Conservation (phyloP, 2,113 vertebrate genomes). For the Daboia siamensis region DNA sequence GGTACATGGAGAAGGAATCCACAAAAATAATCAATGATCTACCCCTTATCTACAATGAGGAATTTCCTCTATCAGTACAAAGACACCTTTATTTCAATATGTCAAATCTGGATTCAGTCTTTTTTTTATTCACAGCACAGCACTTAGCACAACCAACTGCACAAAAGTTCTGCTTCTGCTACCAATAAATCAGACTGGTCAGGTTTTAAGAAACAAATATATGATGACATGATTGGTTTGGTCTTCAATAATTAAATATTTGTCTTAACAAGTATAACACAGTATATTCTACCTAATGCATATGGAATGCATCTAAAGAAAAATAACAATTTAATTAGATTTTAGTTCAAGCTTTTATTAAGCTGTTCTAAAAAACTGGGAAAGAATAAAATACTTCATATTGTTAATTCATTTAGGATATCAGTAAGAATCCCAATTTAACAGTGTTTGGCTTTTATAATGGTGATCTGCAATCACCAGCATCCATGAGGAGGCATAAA, state of each 20-base stretch:
- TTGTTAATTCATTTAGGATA: neutral
- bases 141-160: neutral
- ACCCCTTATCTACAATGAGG: neutral
- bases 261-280: neutral
- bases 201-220: neutral
- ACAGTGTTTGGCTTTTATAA: neutral
- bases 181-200: neutral
- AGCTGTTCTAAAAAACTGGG: neutral
- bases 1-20: neutral
- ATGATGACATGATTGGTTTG: neutral
- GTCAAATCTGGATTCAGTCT: neutral
- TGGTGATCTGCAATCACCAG: neutral
- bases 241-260: neutral
- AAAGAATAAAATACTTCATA: neutral
- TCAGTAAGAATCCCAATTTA: neutral
- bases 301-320: neutral
- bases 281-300: neutral
- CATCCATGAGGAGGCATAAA: neutral
- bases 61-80: neutral
- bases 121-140: too few relatives aligned
- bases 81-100: neutral
- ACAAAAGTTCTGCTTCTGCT: neutral
- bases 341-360: neutral
- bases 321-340: neutral
- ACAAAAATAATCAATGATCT: neutral